A percentile compares a stretch with the other conserved stretches of the same genome.
These are phyloP conservation scores for Amphilophus citrinellus DNA, from an alignment of 2,113 vertebrate genomes.

Conservation along the genomic window DNA sequence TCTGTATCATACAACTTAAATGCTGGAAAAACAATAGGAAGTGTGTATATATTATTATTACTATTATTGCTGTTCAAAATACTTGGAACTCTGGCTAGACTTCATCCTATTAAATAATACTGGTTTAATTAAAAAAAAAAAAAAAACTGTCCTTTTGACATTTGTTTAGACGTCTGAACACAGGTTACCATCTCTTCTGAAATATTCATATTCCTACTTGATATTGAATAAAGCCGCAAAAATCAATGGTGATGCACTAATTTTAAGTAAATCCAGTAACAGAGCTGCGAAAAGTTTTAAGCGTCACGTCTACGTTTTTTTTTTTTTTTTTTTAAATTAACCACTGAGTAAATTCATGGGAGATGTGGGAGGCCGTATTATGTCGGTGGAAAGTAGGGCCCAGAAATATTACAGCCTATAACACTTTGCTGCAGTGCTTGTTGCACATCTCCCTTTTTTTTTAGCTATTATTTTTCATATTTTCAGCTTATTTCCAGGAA, in stretches of 20 bases:
- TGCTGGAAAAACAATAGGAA: too few species aligned
- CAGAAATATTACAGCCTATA: background rate
- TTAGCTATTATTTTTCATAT: background rate
- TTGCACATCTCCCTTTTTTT: too few species aligned
- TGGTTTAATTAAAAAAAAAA: too few species aligned
- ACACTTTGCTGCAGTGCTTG: background rate
- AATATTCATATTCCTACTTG: background rate
- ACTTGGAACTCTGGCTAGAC: background rate
- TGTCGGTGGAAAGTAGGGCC: background rate
- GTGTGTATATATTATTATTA: background rate
- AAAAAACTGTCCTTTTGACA: background rate
- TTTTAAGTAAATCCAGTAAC: background rate
- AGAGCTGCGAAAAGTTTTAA: background rate
- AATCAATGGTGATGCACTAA: background rate
- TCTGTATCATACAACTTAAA: too few species aligned
- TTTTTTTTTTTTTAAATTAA: background rate
- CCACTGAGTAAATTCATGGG: background rate
- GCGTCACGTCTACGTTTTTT: background rate
- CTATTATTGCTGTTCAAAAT: background rate
- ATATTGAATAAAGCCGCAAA: background rate
- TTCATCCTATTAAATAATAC: background rate
- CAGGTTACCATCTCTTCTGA: background rate
- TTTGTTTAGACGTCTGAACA: background rate
- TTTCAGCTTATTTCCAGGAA: background rate
- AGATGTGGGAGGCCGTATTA: background rate